Conservation (phyloP, 2,888 invertebrate species). For the Aporophyla lueneburgensis region DNA sequence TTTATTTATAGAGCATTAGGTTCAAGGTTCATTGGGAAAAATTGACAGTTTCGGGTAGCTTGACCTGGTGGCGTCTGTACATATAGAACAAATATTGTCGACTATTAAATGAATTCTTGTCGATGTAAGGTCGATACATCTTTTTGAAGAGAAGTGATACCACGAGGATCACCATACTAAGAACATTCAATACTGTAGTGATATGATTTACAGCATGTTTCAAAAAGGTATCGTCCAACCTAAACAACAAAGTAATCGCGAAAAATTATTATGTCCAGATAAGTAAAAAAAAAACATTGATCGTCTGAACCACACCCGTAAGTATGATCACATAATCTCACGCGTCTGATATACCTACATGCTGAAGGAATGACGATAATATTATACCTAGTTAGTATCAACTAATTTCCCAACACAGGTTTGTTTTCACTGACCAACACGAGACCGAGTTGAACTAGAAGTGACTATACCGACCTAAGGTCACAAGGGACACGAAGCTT, state of each 20-base stretch:
- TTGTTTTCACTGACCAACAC: background rate
- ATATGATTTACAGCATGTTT: background rate
- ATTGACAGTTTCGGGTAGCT: too few relatives aligned
- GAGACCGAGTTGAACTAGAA: background rate
- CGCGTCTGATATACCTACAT: background rate
- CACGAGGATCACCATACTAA: too few relatives aligned
- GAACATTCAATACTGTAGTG: background rate
- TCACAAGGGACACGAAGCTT: background rate
- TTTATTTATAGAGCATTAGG: too few relatives aligned
- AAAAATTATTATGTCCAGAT: background rate
- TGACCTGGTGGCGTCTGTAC: too few relatives aligned
- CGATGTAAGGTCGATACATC: too few relatives aligned
- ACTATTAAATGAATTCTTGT: too few relatives aligned
- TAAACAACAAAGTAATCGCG: background rate
- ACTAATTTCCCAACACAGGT: background rate
- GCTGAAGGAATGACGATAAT: background rate
- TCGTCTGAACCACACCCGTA: background rate
- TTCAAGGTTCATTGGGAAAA: too few relatives aligned
- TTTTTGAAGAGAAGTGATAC: too few relatives aligned
- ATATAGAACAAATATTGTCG: too few relatives aligned
- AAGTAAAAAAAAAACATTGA: background rate
- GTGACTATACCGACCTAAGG: background rate
- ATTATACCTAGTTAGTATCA: background rate
- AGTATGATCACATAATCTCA: background rate
- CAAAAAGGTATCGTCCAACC: background rate